Base-by-base conservation (phyloP, 2,888 invertebrate species). In the Sicus ferrugineus region DNA sequence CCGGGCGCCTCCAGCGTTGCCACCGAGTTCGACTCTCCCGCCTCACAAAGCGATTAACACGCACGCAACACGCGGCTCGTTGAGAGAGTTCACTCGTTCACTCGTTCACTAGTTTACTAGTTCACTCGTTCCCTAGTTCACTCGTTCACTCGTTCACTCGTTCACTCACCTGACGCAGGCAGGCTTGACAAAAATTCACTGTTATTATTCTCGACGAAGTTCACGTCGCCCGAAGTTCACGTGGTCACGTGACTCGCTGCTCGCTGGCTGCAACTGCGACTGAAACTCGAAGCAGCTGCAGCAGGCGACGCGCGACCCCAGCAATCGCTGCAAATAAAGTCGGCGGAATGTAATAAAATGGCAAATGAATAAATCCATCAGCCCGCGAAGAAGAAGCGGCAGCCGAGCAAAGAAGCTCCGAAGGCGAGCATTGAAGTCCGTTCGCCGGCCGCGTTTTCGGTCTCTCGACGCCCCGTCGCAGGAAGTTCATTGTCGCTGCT, bases 381-480 rank as follows among this genome's bases (percentile, higher is more conserved):
- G 19, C 66, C 28, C 30, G 42, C 72, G 77, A 77, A 78, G 61
- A 62, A 61, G 5, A 59, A 58, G 67, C 42, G 48, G 30, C 7
- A 48, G 58, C 28, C n/a, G n/a, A 30, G 56, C 61, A 21, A 64
- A 64, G 64, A 30, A 63, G 48, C 11, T 56, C 30, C 59, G 23
- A 59, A 52, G 61, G 54, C 62, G 68, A 62, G 42, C 52, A 54
- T 68, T 62, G 61, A 62, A 68, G 62, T 62, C 34, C 38, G 62
- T 52, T 68, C 62, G 21, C 62, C 62, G 19, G 14, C 50, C 21
- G 16, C 19, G 31, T 19, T 30, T 42, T n/a, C 21, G 30, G 34
- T 26, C n/a, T 54, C 34, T n/a, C 65, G 54, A 64, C 56, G 58
- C 68, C 72, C 72, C 58, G 73, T 72, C 76, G 72, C 52, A 66